Conservation (phyloP, 2,797 vertebrate genomes). For the Picus viridis region DNA sequence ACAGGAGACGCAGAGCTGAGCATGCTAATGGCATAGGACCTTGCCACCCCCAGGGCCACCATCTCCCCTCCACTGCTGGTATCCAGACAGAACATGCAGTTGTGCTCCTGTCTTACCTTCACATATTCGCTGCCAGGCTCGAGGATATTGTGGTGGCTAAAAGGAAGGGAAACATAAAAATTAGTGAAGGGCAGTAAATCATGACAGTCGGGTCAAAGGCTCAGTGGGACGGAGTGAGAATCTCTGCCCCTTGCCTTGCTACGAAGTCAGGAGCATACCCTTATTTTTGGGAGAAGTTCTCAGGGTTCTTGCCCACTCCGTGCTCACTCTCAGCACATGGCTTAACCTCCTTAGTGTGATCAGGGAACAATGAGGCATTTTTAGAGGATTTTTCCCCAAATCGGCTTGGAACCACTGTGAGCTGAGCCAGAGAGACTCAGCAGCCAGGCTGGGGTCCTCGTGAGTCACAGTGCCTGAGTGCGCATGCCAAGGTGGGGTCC, state of each 20-base stretch:
- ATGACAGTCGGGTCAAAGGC: background rate
- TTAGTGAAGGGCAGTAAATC: background rate
- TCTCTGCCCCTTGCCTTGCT: background rate
- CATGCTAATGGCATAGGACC: background rate
- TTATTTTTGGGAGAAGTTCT: background rate
- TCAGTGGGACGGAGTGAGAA: accelerated
- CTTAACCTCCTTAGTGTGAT: constrained; percentile 56
- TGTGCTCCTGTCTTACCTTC: constrained; percentile 69
- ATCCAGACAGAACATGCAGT: accelerated
- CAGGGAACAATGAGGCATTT: constrained; percentile 43
- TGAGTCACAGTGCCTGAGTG: background rate
- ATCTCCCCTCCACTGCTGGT: background rate
- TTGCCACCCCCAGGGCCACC: accelerated
- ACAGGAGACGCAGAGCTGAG: background rate
- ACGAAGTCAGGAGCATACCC: background rate
- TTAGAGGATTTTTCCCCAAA: constrained; percentile 25
- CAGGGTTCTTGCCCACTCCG: background rate
- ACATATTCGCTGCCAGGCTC: constrained; percentile 79
- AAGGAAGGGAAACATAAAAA: constrained; percentile 16
- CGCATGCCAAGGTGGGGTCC: background rate
- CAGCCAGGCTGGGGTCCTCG: background rate
- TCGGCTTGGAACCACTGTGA: background rate
- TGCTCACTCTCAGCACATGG: background rate
- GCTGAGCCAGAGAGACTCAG: background rate
- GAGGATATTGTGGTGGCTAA: constrained; percentile 66